A percentile compares a stretch with the other conserved stretches of the same genome.
phyloP scores from a whole-genome alignment of 2,888 invertebrate genomes.

The Ctenicera cuprea region DNA sequence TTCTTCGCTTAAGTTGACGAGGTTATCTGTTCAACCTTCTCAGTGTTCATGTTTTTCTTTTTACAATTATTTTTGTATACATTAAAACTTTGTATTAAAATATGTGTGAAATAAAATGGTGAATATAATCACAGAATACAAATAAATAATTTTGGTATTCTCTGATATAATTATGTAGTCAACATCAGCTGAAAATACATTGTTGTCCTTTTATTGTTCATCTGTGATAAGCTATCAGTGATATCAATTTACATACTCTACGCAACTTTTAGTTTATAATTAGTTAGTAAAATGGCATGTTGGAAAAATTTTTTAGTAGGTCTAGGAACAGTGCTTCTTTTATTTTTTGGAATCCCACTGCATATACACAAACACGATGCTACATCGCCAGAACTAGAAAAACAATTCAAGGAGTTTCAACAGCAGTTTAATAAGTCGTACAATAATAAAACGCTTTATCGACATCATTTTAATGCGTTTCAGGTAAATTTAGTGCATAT shows the following conservation, averaged over 20 bases:
- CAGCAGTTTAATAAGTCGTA: conserved; percentile 75
- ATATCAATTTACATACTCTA: background rate
- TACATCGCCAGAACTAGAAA: conserved; percentile 49
- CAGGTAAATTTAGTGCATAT: conserved; percentile 58
- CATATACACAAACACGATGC: conserved; percentile 66
- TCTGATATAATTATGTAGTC: too few relatives aligned
- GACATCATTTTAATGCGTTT: conserved; percentile 62
- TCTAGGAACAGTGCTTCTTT: conserved; percentile 68
- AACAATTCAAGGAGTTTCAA: conserved; percentile 73
- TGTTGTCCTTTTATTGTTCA: background rate
- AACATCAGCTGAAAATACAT: background rate
- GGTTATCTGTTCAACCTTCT: too few relatives aligned
- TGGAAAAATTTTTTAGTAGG: conserved; percentile 39
- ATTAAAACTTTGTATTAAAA: too few relatives aligned
- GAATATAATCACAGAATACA: too few relatives aligned
- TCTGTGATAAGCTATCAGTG: conserved; percentile 1
- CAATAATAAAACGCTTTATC: conserved; percentile 66
- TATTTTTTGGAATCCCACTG: conserved; percentile 73
- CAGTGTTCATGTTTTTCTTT: too few relatives aligned
- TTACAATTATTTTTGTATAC: too few relatives aligned
- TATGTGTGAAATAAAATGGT: too few relatives aligned
- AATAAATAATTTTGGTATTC: too few relatives aligned
- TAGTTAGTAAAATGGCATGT: background rate
- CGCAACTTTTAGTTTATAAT: too few relatives aligned
- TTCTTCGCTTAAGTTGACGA: too few relatives aligned